These are phyloP conservation scores for Myzus persicae DNA, from an alignment of 1,140 invertebrate species.

Conservation along the genomic window DNA sequence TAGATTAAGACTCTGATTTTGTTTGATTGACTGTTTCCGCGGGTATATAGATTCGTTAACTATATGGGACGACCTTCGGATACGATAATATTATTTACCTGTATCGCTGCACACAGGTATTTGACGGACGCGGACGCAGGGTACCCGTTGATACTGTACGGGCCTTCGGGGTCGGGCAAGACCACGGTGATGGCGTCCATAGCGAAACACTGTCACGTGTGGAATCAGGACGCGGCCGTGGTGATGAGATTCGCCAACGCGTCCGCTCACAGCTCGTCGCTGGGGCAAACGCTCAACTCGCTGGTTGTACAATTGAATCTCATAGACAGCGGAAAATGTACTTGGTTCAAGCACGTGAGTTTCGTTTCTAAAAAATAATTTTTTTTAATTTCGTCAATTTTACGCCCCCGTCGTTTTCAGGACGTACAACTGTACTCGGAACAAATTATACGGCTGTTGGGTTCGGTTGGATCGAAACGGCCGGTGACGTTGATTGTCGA, in stretches of 20 bases:
- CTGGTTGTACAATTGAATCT: constrained; percentile 75
- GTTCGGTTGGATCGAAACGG: constrained; percentile 67
- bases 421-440: constrained; percentile 67
- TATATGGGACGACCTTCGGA: neutral
- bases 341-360: constrained; percentile 69
- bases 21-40: neutral
- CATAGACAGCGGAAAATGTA: constrained; percentile 69
- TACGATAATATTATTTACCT: neutral
- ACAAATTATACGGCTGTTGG: constrained; percentile 67
- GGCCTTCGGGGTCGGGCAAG: constrained; percentile 81
- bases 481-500: constrained; percentile 75
- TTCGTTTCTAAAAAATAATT: neutral
- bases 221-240: constrained; percentile 70
- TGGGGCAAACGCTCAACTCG: constrained; percentile 72
- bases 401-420: neutral
- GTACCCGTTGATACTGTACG: constrained; percentile 76
- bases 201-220: constrained; percentile 72
- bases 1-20: neutral
- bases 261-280: constrained; percentile 73
- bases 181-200: constrained; percentile 78
- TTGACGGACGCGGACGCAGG: constrained; percentile 69
- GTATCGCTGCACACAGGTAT: constrained; percentile 69
- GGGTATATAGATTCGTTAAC: rapidly evolving
- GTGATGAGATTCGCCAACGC: constrained; percentile 73
- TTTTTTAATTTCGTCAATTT: neutral